Conservation (phyloP, 2,888 invertebrate genomes). For the Lissocephala sabroskyi region DNA sequence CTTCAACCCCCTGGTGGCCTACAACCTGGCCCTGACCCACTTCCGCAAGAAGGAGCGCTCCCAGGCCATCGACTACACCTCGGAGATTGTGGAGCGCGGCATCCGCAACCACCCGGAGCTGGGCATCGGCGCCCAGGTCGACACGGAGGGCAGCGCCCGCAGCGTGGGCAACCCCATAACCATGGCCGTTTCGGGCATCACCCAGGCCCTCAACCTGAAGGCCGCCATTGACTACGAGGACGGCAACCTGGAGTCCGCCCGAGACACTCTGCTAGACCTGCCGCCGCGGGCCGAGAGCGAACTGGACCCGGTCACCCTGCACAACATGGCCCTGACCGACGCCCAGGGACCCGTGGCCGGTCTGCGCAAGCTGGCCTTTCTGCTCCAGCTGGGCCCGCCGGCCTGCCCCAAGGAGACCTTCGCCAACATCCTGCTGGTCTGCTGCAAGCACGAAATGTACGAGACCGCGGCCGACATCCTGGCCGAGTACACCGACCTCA, state of each 20-base stretch:
- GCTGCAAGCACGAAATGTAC: conserved; percentile 97
- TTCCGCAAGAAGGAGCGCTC: conserved; percentile 95
- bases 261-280: conserved; percentile 90
- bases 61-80: conserved; percentile 91
- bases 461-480: conserved; percentile 98
- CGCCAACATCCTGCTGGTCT: conserved; percentile 92
- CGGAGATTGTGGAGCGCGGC: conserved; percentile 94
- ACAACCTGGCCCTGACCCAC: conserved; percentile 96
- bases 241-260: conserved; percentile 83
- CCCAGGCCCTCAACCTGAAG: conserved; percentile 98
- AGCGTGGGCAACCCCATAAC: conserved; percentile 84
- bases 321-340: conserved; percentile 94
- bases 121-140: conserved; percentile 97
- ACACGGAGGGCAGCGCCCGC: conserved; percentile 76
- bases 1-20: conserved; percentile 92
- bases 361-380: conserved; percentile 86
- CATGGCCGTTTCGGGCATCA: conserved; percentile 94
- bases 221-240: conserved; percentile 98
- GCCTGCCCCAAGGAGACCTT: conserved; percentile 97
- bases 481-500: conserved; percentile 97
- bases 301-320: conserved; percentile 96
- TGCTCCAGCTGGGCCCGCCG: conserved; percentile 91
- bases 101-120: conserved; percentile 97
- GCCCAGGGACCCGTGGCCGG: conserved; percentile 94
- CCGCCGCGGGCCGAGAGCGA: conserved; percentile 97